A percentile compares a stretch with the other conserved stretches of the same genome.
These are phyloP conservation scores for Planiliza haematocheilus DNA, from an alignment of 2,113 vertebrate genomes.

Conservation along the genomic window DNA sequence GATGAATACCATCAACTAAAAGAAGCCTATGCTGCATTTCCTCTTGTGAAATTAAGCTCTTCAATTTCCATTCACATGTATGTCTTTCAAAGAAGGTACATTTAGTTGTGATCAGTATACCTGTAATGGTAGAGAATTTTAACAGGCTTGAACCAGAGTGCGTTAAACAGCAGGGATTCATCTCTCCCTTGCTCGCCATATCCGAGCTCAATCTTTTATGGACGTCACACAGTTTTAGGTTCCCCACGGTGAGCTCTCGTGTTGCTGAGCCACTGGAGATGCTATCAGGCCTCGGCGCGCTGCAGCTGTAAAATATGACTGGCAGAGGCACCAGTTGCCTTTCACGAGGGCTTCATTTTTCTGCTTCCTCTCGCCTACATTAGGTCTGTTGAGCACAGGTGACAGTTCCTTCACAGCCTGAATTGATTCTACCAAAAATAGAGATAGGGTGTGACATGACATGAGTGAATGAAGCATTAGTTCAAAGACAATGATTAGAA, in stretches of 20 bases:
- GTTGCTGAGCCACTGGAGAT: slow-evolving; percentile 40
- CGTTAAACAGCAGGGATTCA: slow-evolving; percentile 33
- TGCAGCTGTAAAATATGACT: slow-evolving; percentile 33
- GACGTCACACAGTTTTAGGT: slow-evolving; percentile 44
- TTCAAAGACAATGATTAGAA: not conserved
- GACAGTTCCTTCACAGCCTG: not conserved
- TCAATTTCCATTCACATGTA: not conserved
- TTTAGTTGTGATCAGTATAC: not conserved
- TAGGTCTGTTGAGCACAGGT: slow-evolving; percentile 10
- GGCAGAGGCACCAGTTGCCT: slow-evolving; percentile 46
- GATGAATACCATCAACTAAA: not conserved
- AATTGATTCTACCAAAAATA: not conserved
- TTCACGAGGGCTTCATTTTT: slow-evolving; percentile 32
- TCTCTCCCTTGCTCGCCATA: slow-evolving; percentile 27
- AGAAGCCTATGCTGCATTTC: not conserved
- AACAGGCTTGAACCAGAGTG: slow-evolving; percentile 21
- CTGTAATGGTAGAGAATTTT: slow-evolving; percentile 17
- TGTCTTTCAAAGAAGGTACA: not conserved
- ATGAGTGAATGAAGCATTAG: not conserved
- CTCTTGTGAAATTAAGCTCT: not conserved
- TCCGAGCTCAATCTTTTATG: slow-evolving; percentile 42
- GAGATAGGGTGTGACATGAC: not conserved
- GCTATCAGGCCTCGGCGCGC: slow-evolving; percentile 29
- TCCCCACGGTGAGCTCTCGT: slow-evolving; percentile 47
- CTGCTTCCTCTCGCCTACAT: not conserved